These are phyloP conservation scores for Pogona vitticeps DNA, from an alignment of 2,113 vertebrate species.

Conservation along the genomic window DNA sequence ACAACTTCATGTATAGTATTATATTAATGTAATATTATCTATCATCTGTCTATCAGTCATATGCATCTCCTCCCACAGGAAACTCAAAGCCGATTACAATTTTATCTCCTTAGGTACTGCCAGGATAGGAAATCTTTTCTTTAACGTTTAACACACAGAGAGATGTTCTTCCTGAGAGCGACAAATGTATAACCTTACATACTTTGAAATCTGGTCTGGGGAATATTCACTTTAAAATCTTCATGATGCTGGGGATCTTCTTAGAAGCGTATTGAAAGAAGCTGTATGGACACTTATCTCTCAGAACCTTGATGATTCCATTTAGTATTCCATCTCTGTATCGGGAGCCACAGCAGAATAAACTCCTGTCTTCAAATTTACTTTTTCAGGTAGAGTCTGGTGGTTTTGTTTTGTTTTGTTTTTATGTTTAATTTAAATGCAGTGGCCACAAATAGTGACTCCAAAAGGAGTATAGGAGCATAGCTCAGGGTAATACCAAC, in stretches of 20 bases:
- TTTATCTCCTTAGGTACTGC: conserved; percentile 55
- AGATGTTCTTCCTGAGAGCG: conserved; percentile 68
- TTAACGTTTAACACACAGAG: conserved; percentile 52
- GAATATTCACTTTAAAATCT: conserved; percentile 71
- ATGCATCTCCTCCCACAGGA: background rate
- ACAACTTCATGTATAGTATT: background rate
- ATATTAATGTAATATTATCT: conserved; percentile 1
- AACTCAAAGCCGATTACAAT: conserved; percentile 24
- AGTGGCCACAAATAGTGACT: conserved; percentile 37
- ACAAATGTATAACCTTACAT: conserved; percentile 73
- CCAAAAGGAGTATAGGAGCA: conserved; percentile 44
- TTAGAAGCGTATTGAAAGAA: conserved; percentile 62
- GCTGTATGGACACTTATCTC: conserved; percentile 63
- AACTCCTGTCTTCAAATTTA: conserved; percentile 60
- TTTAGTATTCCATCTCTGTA: conserved; percentile 59
- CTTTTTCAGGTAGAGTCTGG: conserved; percentile 25
- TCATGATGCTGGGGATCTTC: conserved; percentile 63
- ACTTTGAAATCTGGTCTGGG: conserved; percentile 66
- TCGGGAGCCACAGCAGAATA: conserved; percentile 58
- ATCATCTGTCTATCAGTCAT: background rate
- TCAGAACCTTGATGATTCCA: conserved; percentile 31
- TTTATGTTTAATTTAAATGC: conserved; percentile 46
- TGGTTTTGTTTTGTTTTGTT: conserved; percentile 22
- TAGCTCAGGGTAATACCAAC: conserved; percentile 16
- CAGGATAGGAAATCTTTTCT: conserved; percentile 56